Evolutionary conservation across 2,113 vertebrate species (phyloP).

Genomic region (Heterotilapia buettikoferi): DNA sequence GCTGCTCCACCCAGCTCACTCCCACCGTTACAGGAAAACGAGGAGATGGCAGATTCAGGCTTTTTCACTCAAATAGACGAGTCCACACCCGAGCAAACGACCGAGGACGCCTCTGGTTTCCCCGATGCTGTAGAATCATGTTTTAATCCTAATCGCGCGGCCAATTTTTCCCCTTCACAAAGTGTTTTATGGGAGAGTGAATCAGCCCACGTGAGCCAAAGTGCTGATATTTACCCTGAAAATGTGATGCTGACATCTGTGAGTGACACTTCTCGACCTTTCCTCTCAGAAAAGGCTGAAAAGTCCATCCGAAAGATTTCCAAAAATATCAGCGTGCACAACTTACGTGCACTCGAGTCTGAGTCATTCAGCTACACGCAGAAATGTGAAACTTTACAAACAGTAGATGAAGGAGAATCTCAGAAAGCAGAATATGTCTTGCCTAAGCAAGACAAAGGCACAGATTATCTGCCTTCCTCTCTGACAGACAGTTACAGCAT

Average conservation of each 20-base stretch:
- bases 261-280: slow-evolving; percentile 2
- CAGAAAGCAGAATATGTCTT: background rate
- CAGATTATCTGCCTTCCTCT: slow-evolving; percentile 4
- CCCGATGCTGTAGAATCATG: background rate
- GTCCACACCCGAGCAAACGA: background rate
- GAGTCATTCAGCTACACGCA: background rate
- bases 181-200: slow-evolving; percentile 49
- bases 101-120: background rate
- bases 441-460: background rate
- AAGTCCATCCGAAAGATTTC: slow-evolving; percentile 44
- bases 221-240: background rate
- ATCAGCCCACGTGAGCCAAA: background rate
- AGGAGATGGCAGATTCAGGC: slow-evolving; percentile 35
- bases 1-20: slow-evolving; percentile 5
- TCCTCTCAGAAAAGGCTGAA: slow-evolving; percentile 9
- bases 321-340: slow-evolving; percentile 65
- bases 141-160: background rate
- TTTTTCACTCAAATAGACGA: slow-evolving; percentile 44
- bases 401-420: background rate
- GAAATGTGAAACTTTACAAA: slow-evolving; percentile 23
- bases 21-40: slow-evolving; percentile 32
- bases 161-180: background rate
- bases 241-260: slow-evolving; percentile 7
- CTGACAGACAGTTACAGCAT: slow-evolving; percentile 26
- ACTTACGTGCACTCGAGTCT: slow-evolving; percentile 55